A percentile compares a stretch with the other conserved stretches of the same genome.
These are phyloP conservation scores for Tetragnatha montana DNA, from an alignment of 2,888 invertebrate genomes.

Conservation along the genomic window DNA sequence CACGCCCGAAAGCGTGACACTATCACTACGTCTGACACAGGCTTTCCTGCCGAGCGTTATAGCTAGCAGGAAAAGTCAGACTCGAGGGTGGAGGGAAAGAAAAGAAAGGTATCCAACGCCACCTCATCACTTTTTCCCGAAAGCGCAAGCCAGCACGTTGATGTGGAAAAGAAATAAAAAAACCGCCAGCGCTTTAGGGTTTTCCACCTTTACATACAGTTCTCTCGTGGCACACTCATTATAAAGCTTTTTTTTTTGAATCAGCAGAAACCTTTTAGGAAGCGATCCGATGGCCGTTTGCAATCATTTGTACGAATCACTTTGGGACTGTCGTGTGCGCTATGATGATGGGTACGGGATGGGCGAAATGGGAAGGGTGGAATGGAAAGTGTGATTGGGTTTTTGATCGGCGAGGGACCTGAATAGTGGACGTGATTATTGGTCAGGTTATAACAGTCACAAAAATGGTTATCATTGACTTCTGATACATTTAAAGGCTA, in stretches of 20 bases:
- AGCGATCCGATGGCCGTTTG: neutral
- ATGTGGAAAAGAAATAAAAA: neutral
- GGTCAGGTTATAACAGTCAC: too few species aligned
- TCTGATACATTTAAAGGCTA: too few species aligned
- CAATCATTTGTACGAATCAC: neutral
- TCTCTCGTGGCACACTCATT: slow-evolving; percentile 9
- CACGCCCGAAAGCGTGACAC: too few species aligned
- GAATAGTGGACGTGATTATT: too few species aligned
- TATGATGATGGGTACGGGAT: too few species aligned
- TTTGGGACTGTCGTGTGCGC: neutral
- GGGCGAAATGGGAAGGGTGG: too few species aligned
- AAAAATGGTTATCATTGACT: too few species aligned
- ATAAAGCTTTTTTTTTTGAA: slow-evolving; percentile 10
- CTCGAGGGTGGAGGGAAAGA: neutral
- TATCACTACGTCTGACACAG: too few species aligned
- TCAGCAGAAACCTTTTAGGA: slow-evolving; percentile 32
- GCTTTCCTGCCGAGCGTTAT: too few species aligned
- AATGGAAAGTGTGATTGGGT: too few species aligned
- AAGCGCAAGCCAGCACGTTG: slow-evolving; percentile 3
- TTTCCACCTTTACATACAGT: slow-evolving; percentile 13
- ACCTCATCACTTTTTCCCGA: slow-evolving; percentile 21
- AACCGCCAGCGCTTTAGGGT: neutral
- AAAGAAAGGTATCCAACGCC: slow-evolving; percentile 12
- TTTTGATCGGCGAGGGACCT: too few species aligned
- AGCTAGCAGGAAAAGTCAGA: neutral